phyloP scores from a whole-genome alignment of 1,140 invertebrate genomes.

The Phortica variegata region DNA sequence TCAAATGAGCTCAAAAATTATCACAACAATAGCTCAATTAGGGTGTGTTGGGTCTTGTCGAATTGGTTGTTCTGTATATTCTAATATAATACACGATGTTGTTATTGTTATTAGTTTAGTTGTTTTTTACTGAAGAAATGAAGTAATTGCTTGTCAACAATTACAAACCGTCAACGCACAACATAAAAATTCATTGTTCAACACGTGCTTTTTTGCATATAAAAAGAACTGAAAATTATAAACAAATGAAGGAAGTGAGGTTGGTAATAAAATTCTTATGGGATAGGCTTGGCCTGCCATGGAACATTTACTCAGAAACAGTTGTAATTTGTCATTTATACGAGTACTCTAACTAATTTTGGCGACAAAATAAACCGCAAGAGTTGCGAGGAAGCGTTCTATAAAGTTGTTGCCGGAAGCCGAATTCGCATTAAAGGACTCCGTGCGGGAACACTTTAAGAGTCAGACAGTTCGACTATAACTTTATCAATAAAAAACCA shows the following conservation, averaged over 20 bases:
- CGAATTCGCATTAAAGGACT: constrained; percentile 14
- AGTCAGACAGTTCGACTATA: constrained; percentile 27
- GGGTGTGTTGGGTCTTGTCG: too few species aligned
- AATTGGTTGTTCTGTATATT: constrained; percentile 1
- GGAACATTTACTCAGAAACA: too few species aligned
- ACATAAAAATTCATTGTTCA: neutral
- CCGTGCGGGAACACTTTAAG: constrained; percentile 22
- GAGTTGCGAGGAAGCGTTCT: too few species aligned
- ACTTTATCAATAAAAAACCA: too few species aligned
- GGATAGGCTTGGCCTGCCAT: constrained; percentile 38
- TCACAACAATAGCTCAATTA: constrained; percentile 30
- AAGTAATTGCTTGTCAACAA: constrained; percentile 15
- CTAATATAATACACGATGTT: constrained; percentile 5
- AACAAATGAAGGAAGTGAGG: neutral
- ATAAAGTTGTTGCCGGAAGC: neutral
- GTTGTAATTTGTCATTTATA: constrained; percentile 9
- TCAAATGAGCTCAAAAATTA: too few species aligned
- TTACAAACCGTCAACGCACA: neutral
- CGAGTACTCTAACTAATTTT: neutral
- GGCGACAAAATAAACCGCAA: constrained; percentile 10
- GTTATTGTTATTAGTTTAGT: constrained; percentile 14
- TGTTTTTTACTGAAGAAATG: constrained; percentile 5
- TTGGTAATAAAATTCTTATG: constrained; percentile 18
- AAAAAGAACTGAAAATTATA: neutral
- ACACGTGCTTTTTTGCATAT: neutral